Evolutionary conservation across 2,113 vertebrate genomes (phyloP).

Genomic region (Brachionichthys hirsutus): DNA sequence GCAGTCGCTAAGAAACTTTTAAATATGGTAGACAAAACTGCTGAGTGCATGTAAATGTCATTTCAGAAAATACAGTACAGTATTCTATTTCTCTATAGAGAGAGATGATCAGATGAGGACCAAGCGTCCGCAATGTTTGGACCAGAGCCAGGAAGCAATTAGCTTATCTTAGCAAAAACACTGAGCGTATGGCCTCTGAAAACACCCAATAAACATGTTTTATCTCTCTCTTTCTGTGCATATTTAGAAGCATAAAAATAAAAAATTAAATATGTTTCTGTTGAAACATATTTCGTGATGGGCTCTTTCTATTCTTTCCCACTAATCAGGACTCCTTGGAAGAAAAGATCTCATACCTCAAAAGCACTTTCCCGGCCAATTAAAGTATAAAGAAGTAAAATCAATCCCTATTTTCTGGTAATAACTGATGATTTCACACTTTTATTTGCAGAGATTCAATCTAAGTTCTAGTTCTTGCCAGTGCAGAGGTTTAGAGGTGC

Average conservation of each 20-base stretch:
- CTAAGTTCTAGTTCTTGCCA: no score
- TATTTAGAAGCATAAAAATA: not conserved
- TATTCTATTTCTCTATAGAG: not conserved
- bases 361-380: no score
- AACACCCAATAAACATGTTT: not conserved
- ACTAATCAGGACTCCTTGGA: no score
- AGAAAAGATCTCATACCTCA: no score
- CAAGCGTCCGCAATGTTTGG: not conserved
- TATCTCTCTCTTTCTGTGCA: not conserved
- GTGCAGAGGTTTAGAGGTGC: no score
- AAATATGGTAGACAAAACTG: no score
- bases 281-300: not conserved
- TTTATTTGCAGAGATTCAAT: constrained; percentile 4
- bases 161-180: not conserved
- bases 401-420: no score
- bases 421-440: not conserved
- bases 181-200: not conserved
- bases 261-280: no score
- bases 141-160: not conserved
- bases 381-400: no score
- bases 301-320: no score
- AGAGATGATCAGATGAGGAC: not conserved
- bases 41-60: not conserved
- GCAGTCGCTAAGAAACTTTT: not conserved
- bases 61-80: not conserved